A percentile compares a stretch with the other conserved stretches of the same genome.
Conservation (phyloP, 1,140 invertebrate species). For the Camponotus vicinus region DNA sequence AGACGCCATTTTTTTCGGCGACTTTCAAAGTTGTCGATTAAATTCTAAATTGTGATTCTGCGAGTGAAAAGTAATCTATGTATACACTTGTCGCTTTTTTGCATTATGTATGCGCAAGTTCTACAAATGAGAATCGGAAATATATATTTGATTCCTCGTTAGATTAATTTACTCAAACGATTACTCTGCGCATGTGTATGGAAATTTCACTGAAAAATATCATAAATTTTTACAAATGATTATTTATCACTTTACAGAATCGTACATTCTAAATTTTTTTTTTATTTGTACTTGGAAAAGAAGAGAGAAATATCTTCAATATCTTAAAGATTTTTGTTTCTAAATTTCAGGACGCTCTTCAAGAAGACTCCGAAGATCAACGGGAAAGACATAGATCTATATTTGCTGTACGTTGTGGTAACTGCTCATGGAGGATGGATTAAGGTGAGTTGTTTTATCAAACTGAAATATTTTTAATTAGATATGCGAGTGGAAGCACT, state of each 20-base stretch:
- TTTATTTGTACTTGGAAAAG: background rate
- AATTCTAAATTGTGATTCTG: background rate
- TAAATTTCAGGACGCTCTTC: constrained; percentile 91
- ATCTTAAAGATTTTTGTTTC: constrained; percentile 53
- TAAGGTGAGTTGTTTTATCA: constrained; percentile 90
- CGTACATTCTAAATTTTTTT: background rate
- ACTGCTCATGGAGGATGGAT: constrained; percentile 96
- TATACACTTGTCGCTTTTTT: background rate
- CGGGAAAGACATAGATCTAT: constrained; percentile 96
- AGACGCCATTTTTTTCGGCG: background rate
- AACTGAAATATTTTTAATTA: constrained; percentile 22
- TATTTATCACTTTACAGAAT: background rate
- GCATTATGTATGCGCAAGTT: background rate
- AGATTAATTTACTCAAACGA: background rate
- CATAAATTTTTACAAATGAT: background rate
- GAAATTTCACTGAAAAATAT: background rate
- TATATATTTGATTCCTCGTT: background rate
- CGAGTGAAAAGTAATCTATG: background rate
- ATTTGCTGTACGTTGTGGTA: constrained; percentile 95
- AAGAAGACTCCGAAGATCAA: constrained; percentile 92
- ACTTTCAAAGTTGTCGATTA: background rate
- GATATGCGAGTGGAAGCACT: background rate
- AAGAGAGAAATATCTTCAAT: background rate
- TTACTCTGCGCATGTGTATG: background rate
- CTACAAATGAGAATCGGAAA: too few species aligned